phyloP scores from a whole-genome alignment of 2,797 vertebrate species.

The Parotocinclus haroldoi region DNA sequence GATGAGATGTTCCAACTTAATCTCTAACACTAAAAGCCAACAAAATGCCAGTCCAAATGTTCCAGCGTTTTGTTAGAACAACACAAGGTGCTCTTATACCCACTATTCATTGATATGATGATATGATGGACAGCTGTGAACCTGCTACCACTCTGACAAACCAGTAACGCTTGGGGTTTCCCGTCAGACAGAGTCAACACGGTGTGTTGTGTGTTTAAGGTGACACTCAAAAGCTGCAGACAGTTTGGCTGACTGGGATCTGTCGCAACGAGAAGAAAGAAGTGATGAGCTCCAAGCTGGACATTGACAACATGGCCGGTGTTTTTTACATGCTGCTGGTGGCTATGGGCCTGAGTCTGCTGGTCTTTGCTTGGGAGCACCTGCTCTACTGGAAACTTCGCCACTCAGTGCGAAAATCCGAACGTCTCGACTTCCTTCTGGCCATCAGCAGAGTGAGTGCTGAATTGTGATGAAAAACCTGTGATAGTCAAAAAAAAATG shows the following conservation, averaged over 20 bases:
- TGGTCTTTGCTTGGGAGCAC: constrained; percentile 96
- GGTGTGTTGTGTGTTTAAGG: constrained; percentile 65
- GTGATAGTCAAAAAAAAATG: too few species aligned
- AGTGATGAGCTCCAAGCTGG: constrained; percentile 97
- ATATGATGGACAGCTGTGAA: too few species aligned
- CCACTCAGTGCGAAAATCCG: constrained; percentile 79
- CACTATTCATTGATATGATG: too few species aligned
- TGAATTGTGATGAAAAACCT: too few species aligned
- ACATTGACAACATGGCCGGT: constrained; percentile 98
- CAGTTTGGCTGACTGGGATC: constrained; percentile 96
- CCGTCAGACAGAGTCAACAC: constrained; percentile 3
- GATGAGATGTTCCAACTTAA: too few species aligned
- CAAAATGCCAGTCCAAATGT: too few species aligned
- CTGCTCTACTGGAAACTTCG: constrained; percentile 94
- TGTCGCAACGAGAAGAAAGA: constrained; percentile 98
- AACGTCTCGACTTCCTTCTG: constrained; percentile 86
- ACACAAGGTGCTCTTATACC: too few species aligned
- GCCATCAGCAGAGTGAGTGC: constrained; percentile 90
- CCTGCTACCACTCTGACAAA: too few species aligned
- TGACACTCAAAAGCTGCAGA: constrained; percentile 95
- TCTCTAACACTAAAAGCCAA: too few species aligned
- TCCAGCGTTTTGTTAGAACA: too few species aligned
- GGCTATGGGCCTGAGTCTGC: constrained; percentile 93
- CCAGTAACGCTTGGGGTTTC: too few species aligned
- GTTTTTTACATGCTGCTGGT: constrained; percentile 98